phyloP scores from a whole-genome alignment of 2,113 vertebrate species.

The Anolis carolinensis region DNA sequence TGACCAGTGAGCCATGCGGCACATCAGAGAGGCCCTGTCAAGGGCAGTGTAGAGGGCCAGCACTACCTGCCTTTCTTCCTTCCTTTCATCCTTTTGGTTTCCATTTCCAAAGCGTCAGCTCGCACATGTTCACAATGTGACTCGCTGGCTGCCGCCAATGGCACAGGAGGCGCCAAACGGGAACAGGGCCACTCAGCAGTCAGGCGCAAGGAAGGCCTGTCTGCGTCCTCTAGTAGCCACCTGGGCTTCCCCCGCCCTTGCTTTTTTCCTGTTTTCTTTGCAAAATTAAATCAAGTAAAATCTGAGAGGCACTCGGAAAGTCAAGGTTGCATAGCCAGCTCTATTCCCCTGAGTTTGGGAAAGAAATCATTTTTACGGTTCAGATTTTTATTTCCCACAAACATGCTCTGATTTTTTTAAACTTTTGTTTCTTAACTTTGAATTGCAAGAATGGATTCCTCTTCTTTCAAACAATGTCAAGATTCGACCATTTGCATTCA shows the following conservation, averaged over 20 bases:
- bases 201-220: conserved; percentile 25
- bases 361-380: conserved; percentile 45
- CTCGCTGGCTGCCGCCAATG: conserved; percentile 36
- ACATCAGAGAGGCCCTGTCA: conserved; percentile 41
- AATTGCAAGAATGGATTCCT: background rate
- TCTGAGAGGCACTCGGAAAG: conserved; percentile 54
- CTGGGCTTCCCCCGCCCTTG: conserved; percentile 59
- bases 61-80: conserved; percentile 18
- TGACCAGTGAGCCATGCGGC: background rate
- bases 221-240: conserved; percentile 58
- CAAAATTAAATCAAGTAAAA: conserved; percentile 63
- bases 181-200: conserved; percentile 19
- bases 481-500: background rate
- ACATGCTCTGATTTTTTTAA: background rate
- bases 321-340: conserved; percentile 60
- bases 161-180: conserved; percentile 12
- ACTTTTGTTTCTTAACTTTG: conserved; percentile 24
- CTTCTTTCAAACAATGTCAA: background rate
- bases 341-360: conserved; percentile 67
- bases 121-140: conserved; percentile 56
- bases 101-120: conserved; percentile 76
- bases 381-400: background rate
- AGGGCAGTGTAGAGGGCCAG: conserved; percentile 55
- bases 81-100: conserved; percentile 53
- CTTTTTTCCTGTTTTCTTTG: conserved; percentile 45